A percentile compares a stretch with the other conserved stretches of the same genome.
Evolutionary conservation across 2,113 vertebrate genomes (phyloP).

Genomic region (Erythrolamprus reginae): DNA sequence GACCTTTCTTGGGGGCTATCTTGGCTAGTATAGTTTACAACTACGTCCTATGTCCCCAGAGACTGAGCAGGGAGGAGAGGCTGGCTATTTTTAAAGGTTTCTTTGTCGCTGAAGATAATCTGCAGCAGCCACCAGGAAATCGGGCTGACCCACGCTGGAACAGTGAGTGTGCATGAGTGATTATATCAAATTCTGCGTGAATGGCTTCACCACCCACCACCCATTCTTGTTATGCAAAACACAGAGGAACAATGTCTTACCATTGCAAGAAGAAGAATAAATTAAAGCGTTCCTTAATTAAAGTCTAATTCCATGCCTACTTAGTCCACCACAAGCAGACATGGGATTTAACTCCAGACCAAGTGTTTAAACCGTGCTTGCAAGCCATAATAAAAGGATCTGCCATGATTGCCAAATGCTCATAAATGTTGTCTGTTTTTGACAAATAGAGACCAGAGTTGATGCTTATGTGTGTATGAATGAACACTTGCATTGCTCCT

Average conservation of each 20-base stretch:
- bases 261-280: not conserved
- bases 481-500: not conserved
- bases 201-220: not conserved
- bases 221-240: not conserved
- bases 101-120: constrained; percentile 47
- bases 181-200: not conserved
- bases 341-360: not conserved
- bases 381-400: not conserved
- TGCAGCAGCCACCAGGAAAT: constrained; percentile 32
- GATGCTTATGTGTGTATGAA: not conserved
- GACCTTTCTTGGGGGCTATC: constrained; percentile 60
- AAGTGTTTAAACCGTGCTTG: not conserved
- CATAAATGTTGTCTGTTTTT: not conserved
- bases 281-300: too few species aligned
- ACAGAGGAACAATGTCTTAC: not conserved
- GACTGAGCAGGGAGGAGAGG: constrained; percentile 57
- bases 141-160: not conserved
- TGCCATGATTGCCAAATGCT: not conserved
- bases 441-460: not conserved
- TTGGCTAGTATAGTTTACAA: constrained; percentile 65
- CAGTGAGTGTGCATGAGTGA: not conserved
- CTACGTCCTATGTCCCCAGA: constrained; percentile 64
- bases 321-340: not conserved
- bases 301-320: not conserved
- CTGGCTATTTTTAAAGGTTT: constrained; percentile 59